Conservation (phyloP, 2,888 invertebrate species). For the Clostera curtula region DNA sequence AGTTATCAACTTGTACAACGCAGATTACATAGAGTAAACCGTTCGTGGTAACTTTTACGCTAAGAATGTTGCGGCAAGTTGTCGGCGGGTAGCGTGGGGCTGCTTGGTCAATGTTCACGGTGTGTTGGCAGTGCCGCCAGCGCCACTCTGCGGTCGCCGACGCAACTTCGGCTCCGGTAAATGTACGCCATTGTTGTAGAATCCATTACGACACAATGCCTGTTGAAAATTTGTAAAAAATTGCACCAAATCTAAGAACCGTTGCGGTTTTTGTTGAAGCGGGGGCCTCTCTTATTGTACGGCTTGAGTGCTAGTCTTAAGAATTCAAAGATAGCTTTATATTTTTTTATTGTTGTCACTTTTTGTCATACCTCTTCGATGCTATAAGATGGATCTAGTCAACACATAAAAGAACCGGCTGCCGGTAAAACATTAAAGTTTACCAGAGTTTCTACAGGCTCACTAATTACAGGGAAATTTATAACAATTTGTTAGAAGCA, state of each 20-base stretch:
- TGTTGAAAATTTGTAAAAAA: slow-evolving; percentile 19
- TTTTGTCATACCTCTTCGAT: no score
- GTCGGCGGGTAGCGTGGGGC: slow-evolving; percentile 48
- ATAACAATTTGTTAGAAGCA: no score
- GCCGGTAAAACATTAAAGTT: no score
- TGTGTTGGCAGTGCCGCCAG: slow-evolving; percentile 41
- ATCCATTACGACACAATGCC: slow-evolving; percentile 32
- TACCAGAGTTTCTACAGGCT: no score
- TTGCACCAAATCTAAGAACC: slow-evolving; percentile 19
- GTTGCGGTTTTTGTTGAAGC: slow-evolving; percentile 18
- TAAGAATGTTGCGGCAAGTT: slow-evolving; percentile 73
- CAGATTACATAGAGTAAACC: slow-evolving; percentile 74
- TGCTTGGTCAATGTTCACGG: slow-evolving; percentile 69
- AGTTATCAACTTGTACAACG: slow-evolving; percentile 58
- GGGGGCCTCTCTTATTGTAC: no score
- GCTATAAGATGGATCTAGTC: no score
- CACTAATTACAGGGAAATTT: no score
- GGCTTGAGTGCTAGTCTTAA: no score
- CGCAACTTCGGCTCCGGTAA: slow-evolving; percentile 27
- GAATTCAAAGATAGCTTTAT: no score
- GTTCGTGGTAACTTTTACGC: slow-evolving; percentile 72
- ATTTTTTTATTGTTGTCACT: no score
- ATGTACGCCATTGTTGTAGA: slow-evolving; percentile 31
- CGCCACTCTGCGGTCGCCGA: slow-evolving; percentile 44
- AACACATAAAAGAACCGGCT: no score